Base-by-base conservation (phyloP, 2,888 invertebrate genomes). In the Tridacna gigas region DNA sequence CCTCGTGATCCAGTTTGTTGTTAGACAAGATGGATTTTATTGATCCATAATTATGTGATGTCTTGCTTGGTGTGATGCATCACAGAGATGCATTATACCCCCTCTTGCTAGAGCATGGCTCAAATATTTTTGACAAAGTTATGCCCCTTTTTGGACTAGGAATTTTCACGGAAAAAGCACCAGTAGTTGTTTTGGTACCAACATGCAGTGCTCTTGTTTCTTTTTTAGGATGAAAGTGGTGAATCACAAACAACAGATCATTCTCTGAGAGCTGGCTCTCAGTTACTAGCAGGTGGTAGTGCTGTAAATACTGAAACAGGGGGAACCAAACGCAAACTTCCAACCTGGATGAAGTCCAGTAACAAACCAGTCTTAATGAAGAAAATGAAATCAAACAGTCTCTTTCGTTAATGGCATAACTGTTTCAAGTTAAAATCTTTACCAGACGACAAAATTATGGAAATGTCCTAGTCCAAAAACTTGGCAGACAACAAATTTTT, bases 341-440 rank as follows among this genome's bases (percentile, higher is more conserved):
- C 92, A 11, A 80, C 79, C 12, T 93, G 93, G 93, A 92, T 92
- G 91, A 80, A 81, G 11, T 74, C 84, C n/a, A 80, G 82, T 28
- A 89, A 73, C 25, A 85, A 89, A 79, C 89, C 89, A n/a, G 80
- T 86, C 0, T 66, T 91, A 74, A 90, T 80, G 20, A 93, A 92
- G 76, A 93, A 92, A 79, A 91, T 92, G 86, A 91, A 90, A 67
- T 91, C 92, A 5, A 92, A 92, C 82, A 91, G 91, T 75, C 86
- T 92, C 56, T 92, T 92, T 66, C 84, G 89, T 81, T 91, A 73
- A 83, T 45, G 3, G 22, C 15, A 45, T 63, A 37, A n/a, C 18
- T 61, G 20, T 56, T 20, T 5, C 2, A 56, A 5, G 20, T 20
- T 56, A 3, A 15, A 15, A 1, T 3, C 56, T 56, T 15, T 56